Percentiles rank a stretch among this genome's conserved stretches.
These are phyloP conservation scores for Progne subis DNA, from an alignment of 2,113 vertebrate genomes.

Conservation along the genomic window DNA sequence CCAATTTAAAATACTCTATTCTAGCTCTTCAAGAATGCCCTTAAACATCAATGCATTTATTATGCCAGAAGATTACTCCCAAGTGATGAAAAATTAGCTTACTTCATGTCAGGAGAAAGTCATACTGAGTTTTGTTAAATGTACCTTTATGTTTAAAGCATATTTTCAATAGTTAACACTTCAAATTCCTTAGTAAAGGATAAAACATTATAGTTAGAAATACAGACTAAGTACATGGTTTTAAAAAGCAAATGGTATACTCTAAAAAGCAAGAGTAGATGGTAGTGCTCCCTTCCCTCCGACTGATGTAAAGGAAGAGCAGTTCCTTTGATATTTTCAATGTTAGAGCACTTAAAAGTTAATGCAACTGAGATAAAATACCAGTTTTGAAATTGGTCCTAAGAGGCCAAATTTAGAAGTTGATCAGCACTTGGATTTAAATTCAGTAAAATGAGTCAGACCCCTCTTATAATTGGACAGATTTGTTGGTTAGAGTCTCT, in stretches of 20 bases:
- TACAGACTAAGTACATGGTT: not conserved
- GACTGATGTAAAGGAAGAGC: not conserved
- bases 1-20: not conserved
- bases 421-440: not conserved
- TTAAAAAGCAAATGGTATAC: not conserved
- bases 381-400: not conserved
- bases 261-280: not conserved
- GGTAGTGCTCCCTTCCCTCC: not conserved
- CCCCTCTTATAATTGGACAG: not conserved
- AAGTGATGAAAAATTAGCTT: not conserved
- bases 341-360: not conserved
- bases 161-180: not conserved
- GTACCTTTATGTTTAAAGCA: not conserved
- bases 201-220: not conserved
- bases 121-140: not conserved
- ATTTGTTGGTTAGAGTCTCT: not conserved
- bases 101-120: not conserved
- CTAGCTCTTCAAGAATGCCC: not conserved
- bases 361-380: not conserved
- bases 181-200: not conserved
- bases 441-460: not conserved
- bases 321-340: not conserved
- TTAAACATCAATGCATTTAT: not conserved
- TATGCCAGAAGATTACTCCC: not conserved
- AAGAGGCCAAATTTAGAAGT: not conserved